A percentile compares a stretch with the other conserved stretches of the same genome.
Evolutionary conservation across 2,113 vertebrate species (phyloP).

Genomic region (Chlamydotis undulata): DNA sequence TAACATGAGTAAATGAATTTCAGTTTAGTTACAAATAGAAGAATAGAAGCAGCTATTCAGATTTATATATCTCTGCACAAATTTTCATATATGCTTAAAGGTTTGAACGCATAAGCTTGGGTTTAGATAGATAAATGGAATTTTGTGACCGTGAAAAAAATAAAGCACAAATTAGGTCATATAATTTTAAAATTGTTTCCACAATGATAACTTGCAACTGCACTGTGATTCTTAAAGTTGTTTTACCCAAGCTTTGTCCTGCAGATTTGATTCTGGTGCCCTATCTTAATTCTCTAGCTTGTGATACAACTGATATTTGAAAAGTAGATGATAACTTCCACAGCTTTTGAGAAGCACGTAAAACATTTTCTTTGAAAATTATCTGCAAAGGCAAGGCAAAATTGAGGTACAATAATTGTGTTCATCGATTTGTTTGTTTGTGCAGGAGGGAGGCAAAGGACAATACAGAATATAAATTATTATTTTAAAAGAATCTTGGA

Average conservation of each 20-base stretch:
- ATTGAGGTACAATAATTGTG: neutral
- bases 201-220: neutral
- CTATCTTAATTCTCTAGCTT: neutral
- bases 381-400: neutral
- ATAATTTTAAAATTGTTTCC: neutral
- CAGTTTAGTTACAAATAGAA: neutral
- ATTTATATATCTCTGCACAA: neutral
- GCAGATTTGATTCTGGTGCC: neutral
- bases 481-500: neutral
- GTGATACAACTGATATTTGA: neutral
- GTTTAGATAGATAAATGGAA: neutral
- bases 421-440: neutral
- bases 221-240: neutral
- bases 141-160: neutral
- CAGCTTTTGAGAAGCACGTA: neutral
- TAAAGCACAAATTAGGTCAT: neutral
- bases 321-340: neutral
- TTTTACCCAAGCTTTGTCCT: neutral
- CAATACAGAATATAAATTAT: neutral
- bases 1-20: slow-evolving; percentile 6
- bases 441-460: neutral
- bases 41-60: neutral
- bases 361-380: neutral
- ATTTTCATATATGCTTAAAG: neutral
- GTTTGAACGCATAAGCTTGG: neutral